Evolutionary conservation across 1,140 invertebrate species (phyloP), one percentile per base, ranked within the genome.

Genomic region (Trichoplusia ni): DNA sequence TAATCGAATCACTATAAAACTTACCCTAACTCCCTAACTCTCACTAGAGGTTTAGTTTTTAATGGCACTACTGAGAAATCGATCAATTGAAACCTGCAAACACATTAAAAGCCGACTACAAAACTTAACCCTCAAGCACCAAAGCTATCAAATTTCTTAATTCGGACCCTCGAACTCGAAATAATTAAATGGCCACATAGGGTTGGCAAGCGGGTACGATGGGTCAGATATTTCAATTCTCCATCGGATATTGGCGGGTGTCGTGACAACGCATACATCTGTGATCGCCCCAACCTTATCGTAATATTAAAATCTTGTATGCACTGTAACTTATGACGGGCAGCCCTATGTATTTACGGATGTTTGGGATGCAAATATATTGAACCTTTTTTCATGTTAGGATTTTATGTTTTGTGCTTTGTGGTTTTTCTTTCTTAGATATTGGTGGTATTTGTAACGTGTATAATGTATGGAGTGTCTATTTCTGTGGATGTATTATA

Each of bases 141-240:
- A n/a, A n/a, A n/a, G n/a, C n/a, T n/a, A n/a, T n/a, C n/a, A n/a
- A n/a, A n/a, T n/a, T n/a, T n/a, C n/a, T n/a, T n/a, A n/a, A n/a
- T n/a, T n/a, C n/a, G n/a, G n/a, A n/a, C n/a, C n/a, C n/a, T 35
- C 16, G 7, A 42, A 14, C 19, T 11, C n/a, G 19, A 19, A 33
- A 51, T 31, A 37, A 33, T 18, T 53, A 35, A 37, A 53, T 35
- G 21, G 3, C 19, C 19, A 11, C 13, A 49, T 49, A 37, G 35
- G 35, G 35, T 6, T 37, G 33, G 4, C 11, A 16, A 25, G 14
- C 6, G 11, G 21, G 44, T 51, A 14, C 58, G 49, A 38, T 53
- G 67, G 79, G 78, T 82, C 79, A 84, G 80, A 84, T 84, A 84
- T 84, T 84, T 84, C 82, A 84, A 84, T 84, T 75, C 74, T 76